Conservation (phyloP, 2,888 invertebrate species). For the Mamestra brassicae region DNA sequence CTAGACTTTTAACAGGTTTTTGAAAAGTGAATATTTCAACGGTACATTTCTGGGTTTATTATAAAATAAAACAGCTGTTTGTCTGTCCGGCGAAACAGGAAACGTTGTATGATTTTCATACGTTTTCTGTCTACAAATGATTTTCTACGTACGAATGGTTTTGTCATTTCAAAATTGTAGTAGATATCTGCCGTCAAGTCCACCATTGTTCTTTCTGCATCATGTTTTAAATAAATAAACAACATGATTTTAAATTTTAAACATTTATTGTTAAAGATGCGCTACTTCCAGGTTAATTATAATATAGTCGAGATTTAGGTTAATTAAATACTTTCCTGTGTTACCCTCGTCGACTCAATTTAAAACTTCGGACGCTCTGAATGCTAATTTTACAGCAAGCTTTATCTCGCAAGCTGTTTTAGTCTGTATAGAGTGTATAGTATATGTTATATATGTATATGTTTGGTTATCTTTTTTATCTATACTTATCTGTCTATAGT, state of each 20-base stretch:
- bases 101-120: background rate
- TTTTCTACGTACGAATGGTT: background rate
- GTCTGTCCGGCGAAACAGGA: constrained; percentile 1
- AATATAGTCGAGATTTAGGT: background rate
- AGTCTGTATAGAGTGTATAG: background rate
- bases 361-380: constrained; percentile 16
- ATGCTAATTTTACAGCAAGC: constrained; percentile 18
- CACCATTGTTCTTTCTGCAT: no score
- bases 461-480: no score
- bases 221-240: no score
- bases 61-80: constrained; percentile 45
- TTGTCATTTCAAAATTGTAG: background rate
- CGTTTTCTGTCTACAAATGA: background rate
- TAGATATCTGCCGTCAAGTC: background rate
- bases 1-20: constrained; percentile 40
- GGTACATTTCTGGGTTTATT: constrained; percentile 43
- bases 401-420: background rate
- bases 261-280: background rate
- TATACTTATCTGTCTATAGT: no score
- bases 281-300: background rate
- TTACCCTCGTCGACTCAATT: constrained; percentile 13
- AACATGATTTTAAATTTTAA: background rate
- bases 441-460: no score
- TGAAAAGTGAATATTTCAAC: constrained; percentile 62
- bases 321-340: constrained; percentile 18